phyloP scores from a whole-genome alignment of 2,113 vertebrate species.

The Chaetodon trifascialis region DNA sequence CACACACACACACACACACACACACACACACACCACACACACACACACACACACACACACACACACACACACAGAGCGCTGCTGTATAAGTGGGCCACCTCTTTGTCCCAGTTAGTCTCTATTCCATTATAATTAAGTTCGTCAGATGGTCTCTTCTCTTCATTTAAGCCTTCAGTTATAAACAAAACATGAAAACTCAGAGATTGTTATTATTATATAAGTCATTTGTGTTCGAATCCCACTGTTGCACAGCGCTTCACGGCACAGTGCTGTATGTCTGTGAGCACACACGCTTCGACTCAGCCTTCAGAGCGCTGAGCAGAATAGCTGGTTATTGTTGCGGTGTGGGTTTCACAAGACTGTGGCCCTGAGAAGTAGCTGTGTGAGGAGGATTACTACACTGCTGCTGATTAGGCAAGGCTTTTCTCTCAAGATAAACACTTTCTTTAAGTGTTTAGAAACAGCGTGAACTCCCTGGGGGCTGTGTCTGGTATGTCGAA shows the following conservation, averaged over 20 bases:
- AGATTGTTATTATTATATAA: too few species aligned
- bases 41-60: constrained; percentile 16
- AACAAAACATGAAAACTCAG: background rate
- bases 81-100: constrained; percentile 71
- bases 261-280: background rate
- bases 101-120: constrained; percentile 73
- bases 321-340: constrained; percentile 45
- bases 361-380: constrained; percentile 44
- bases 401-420: constrained; percentile 42
- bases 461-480: background rate
- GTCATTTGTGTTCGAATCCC: background rate
- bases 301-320: constrained; percentile 9
- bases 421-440: constrained; percentile 34
- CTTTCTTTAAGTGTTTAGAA: constrained; percentile 14
- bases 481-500: background rate
- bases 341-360: constrained; percentile 45
- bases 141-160: constrained; percentile 18
- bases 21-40: constrained; percentile 16
- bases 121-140: constrained; percentile 46
- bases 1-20: constrained; percentile 17
- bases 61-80: constrained; percentile 15
- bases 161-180: background rate
- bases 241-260: background rate
- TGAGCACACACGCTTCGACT: background rate
- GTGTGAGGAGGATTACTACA: constrained; percentile 61